Conservation (phyloP, 2,888 invertebrate genomes). For the Stenichneumon culpator region DNA sequence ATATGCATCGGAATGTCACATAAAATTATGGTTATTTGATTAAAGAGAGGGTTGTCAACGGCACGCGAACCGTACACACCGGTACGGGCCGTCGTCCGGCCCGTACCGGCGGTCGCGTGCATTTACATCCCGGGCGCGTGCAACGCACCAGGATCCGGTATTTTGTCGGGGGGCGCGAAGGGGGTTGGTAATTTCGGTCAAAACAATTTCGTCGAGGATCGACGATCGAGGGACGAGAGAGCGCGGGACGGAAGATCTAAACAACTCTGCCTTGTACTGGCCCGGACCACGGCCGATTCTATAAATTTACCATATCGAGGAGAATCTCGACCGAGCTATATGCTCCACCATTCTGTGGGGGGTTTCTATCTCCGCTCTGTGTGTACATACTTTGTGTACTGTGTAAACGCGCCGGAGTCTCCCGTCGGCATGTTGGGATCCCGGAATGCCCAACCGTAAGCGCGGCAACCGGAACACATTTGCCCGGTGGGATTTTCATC, state of each 20-base stretch:
- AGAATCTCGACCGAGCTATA: constrained; percentile 9
- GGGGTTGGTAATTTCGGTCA: constrained; percentile 28
- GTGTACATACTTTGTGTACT: constrained; percentile 17
- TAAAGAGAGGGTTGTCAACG: constrained; percentile 53
- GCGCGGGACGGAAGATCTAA: constrained; percentile 40
- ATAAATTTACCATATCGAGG: constrained; percentile 60
- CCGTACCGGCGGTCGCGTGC: neutral
- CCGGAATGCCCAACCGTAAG: constrained; percentile 20
- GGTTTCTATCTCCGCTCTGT: constrained; percentile 7
- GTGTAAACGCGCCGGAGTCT: constrained; percentile 28
- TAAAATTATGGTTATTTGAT: constrained; percentile 66
- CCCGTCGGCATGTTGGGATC: constrained; percentile 22
- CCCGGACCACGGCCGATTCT: constrained; percentile 15
- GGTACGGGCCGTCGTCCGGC: constrained; percentile 24
- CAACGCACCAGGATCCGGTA: constrained; percentile 22
- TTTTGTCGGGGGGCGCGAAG: constrained; percentile 17
- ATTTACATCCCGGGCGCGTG: neutral
- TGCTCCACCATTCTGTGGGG: neutral
- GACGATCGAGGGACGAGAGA: constrained; percentile 53
- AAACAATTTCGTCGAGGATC: constrained; percentile 46
- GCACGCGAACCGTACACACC: constrained; percentile 50
- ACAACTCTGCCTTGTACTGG: neutral
- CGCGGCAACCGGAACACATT: constrained; percentile 27
- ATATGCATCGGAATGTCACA: constrained; percentile 50
- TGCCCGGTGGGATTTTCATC: constrained; percentile 48